Base-by-base conservation (phyloP, 2,888 invertebrate genomes). In the Ectropis crepuscularia region DNA sequence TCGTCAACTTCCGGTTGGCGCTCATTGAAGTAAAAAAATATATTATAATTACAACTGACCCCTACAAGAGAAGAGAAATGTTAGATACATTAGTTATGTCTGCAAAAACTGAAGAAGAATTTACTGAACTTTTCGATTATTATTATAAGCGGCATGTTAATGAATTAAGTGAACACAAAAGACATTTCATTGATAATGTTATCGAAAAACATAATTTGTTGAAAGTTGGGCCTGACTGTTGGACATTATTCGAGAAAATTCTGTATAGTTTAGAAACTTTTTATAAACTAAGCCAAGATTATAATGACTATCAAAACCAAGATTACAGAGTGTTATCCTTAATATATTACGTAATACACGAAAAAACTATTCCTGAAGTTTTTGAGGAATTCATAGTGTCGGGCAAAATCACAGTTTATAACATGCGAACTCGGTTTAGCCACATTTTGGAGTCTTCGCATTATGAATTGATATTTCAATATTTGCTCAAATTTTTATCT, bases 1-100 rank as follows among this genome's bases (percentile, higher is more conserved):
- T 78, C 69, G 67, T 83, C 0, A 69, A 69, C n/a, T 83, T 77
- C 55, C 61, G 73, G 50, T 65, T 69, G 38, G 76, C 82, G 16
- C 77, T 82, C 47, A 41, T 6, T 5, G 41, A 61, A 37, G 43
- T 65, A 16, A 37, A 16, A 8, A 72, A 69, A 59, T 58, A 41
- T 16, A 49, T 69, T 11, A 12, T 43, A 11, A 58, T 61, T 0
- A 51, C 65, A 5, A 9, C 49, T 11, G 10, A 63, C 12, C 50
- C 37, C 11, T 42, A 58, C 9, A 61, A 59, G 16, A 63, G 69
- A 61, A 16, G 10, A 4, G 39, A 61, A 9, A 63, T 69, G 6
- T 12, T 67, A 10, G 54, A 48, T 11, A 53, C 73, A 53, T 75
- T 83, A 57, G 59, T 78, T 5, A 57, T 75, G 47, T 70, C 78